Conservation (phyloP, 2,888 invertebrate species). For the Maniola hyperantus region DNA sequence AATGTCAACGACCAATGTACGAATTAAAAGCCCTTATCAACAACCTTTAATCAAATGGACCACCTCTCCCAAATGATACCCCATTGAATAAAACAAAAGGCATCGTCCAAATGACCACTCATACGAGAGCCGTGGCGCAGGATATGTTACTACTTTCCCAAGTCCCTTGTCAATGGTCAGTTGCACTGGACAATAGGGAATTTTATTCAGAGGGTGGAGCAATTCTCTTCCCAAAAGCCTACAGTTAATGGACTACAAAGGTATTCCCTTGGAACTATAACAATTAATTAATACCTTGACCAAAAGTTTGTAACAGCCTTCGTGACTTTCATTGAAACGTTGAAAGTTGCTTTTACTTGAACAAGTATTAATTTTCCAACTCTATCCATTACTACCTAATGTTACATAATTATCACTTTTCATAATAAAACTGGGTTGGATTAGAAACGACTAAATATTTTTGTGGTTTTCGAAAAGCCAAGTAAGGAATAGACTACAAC, state of each 20-base stretch:
- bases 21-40: constrained; percentile 75
- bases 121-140: constrained; percentile 44
- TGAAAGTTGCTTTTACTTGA: constrained; percentile 10
- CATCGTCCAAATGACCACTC: constrained; percentile 51
- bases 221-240: constrained; percentile 65
- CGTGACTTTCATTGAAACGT: constrained; percentile 44
- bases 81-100: constrained; percentile 76
- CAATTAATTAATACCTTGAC: constrained; percentile 74
- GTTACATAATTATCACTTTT: neutral
- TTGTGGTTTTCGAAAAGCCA: neutral
- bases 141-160: neutral
- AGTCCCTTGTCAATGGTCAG: constrained; percentile 47
- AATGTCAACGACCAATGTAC: constrained; percentile 61
- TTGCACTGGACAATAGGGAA: constrained; percentile 68
- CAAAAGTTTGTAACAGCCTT: constrained; percentile 45
- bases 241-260: constrained; percentile 66
- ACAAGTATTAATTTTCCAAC: neutral
- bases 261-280: constrained; percentile 61
- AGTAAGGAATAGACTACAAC: neutral
- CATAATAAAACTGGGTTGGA: neutral
- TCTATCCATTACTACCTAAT: neutral
- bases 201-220: constrained; percentile 66
- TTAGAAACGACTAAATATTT: neutral
- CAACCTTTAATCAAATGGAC: constrained; percentile 78
- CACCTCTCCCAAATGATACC: constrained; percentile 66